Evolutionary conservation across 2,113 vertebrate species (phyloP), one percentile per base, ranked within the genome.

Genomic region (Neogale vison): DNA sequence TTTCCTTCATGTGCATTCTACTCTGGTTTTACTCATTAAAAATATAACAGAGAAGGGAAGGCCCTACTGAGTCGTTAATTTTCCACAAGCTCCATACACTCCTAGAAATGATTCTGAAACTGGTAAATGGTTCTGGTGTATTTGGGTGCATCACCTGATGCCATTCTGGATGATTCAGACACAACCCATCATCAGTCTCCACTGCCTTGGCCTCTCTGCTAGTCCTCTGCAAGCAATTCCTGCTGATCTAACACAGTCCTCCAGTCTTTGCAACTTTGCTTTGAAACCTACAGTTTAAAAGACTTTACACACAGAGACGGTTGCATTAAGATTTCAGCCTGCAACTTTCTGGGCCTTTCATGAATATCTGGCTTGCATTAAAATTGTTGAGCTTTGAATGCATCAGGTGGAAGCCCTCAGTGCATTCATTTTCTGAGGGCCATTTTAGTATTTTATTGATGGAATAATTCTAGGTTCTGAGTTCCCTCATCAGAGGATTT

Each of bases 231-330:
- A 88, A 93, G 76, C 71, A 94, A 47, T 90, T 94, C 76, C 92
- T 63, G 34, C 87, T 80, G 88, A 96, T 88, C 87, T 94, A 92
- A 82, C 39, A 82, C 63, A 55, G 96, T 91, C 84, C 96, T 77
- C 52, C 69, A 55, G 88, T 61, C 97, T 88, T 96, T 94, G 80
- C 90, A 93, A 81, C 88, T 88, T 77, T 50, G 42, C 87, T 90
- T 90, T 72, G 42, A 94, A 96, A 97, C 13, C 88, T 77, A 11
- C 45, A 72, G 67, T 93, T 92, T 13, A 86, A 96, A 80, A 79
- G n/a, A 92, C 83, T 93, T 97, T 57, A 17, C 36, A 71, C 0
- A 14, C 31, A 88, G 57, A 91, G 61, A 93, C 39, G 31, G 23
- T 31, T 50, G 36, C 6, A 15, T 24, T 74, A 89, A 42, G 61